phyloP scores from a whole-genome alignment of 2,113 vertebrate species.

The Rhinopomastus cyanomelas region DNA sequence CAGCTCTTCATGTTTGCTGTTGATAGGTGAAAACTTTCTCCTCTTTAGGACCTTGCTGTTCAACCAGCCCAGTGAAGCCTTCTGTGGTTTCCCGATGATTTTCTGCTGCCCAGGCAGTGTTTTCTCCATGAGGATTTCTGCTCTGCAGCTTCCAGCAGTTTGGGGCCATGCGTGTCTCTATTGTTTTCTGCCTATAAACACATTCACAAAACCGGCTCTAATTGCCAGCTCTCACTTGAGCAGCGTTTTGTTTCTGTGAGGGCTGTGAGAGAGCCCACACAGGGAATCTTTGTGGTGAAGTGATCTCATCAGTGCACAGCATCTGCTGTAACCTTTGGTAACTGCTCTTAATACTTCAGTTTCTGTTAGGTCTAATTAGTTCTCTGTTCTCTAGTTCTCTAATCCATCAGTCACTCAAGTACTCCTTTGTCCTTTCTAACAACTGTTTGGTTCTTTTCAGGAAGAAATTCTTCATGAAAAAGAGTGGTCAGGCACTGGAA shows the following conservation, averaged over 20 bases:
- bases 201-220: not conserved
- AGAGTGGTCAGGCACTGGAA: too few relatives aligned
- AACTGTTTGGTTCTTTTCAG: not conserved
- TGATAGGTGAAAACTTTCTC: not conserved
- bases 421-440: not conserved
- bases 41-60: not conserved
- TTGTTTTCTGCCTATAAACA: not conserved
- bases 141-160: not conserved
- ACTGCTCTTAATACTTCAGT: not conserved
- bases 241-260: not conserved
- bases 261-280: not conserved
- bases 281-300: not conserved
- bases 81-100: not conserved
- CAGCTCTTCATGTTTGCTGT: not conserved
- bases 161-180: not conserved
- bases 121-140: conserved; percentile 8
- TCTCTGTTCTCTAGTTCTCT: not conserved
- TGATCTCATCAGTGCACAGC: not conserved
- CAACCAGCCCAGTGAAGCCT: not conserved
- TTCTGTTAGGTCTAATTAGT: too few relatives aligned
- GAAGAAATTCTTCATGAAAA: too few relatives aligned
- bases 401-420: not conserved
- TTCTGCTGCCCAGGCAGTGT: not conserved
- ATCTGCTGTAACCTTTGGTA: not conserved
- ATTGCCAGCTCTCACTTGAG: not conserved